phyloP scores from a whole-genome alignment of 2,113 vertebrate species.

The Macaca mulatta region DNA sequence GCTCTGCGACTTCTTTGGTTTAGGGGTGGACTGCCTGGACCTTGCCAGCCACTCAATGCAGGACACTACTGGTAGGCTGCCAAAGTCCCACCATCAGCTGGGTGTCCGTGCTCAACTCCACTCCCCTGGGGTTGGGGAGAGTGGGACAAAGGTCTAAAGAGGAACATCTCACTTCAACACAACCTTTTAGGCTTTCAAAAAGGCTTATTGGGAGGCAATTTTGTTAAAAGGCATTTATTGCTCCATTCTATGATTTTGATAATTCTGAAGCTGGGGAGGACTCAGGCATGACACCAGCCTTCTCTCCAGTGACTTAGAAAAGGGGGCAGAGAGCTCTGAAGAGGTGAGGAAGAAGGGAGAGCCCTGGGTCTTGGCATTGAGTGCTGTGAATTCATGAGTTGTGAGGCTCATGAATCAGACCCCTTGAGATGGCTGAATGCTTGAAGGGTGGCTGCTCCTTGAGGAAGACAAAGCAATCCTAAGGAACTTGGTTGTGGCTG shows the following conservation, averaged over 20 bases:
- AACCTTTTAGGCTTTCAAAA: background rate
- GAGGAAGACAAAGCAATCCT: background rate
- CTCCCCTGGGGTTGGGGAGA: background rate
- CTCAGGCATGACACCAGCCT: background rate
- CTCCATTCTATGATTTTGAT: background rate
- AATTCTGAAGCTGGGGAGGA: background rate
- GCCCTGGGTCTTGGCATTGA: background rate
- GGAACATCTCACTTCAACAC: background rate
- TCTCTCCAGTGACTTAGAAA: background rate
- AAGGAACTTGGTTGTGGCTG: background rate
- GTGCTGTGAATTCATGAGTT: background rate
- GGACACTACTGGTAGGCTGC: no score
- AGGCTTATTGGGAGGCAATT: background rate
- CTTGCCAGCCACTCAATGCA: fast-evolving
- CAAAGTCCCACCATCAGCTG: background rate
- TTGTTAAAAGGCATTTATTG: background rate
- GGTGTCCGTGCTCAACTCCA: background rate
- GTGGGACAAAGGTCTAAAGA: background rate
- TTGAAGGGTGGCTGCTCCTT: background rate
- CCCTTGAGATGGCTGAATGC: background rate
- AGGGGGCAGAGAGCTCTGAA: background rate
- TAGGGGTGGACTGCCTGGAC: background rate
- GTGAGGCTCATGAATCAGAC: background rate
- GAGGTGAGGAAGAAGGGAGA: background rate
- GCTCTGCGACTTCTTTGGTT: background rate